Conservation (phyloP, 2,797 vertebrate species). For the Tarsius wallacei region DNA sequence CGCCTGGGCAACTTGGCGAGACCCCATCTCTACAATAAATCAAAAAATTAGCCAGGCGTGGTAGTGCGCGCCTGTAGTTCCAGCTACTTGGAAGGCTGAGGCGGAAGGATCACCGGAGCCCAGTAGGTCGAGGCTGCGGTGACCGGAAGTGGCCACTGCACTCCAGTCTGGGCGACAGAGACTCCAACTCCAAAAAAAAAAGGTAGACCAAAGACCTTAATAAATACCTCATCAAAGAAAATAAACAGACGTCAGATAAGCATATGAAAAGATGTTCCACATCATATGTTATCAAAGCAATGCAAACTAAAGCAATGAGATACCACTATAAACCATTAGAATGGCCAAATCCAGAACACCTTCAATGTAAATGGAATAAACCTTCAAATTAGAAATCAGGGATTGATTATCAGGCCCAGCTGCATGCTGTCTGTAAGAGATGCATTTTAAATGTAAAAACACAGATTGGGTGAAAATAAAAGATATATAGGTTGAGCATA, state of each 20-base stretch:
- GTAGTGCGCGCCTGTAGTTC: not conserved
- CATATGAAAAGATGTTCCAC: not conserved
- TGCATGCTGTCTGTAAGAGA: not conserved
- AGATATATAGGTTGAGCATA: not conserved
- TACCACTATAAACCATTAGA: not conserved
- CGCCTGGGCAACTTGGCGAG: not conserved
- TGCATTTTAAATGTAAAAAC: conserved; percentile 50
- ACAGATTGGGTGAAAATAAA: conserved; percentile 36
- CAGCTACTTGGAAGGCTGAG: not conserved
- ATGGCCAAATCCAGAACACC: not conserved
- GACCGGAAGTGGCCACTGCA: not conserved
- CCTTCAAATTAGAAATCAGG: conserved; percentile 40
- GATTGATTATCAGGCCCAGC: not conserved
- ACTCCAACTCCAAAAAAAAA: not conserved
- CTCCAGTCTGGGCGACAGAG: not conserved
- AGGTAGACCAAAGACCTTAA: conserved; percentile 1
- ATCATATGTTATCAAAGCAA: not conserved
- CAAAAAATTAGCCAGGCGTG: not conserved
- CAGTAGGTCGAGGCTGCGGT: not conserved
- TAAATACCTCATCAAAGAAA: not conserved
- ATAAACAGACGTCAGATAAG: not conserved
- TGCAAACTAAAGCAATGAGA: not conserved
- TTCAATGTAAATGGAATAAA: conserved; percentile 46
- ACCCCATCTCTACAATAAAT: not conserved
- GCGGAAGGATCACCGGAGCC: not conserved